Evolutionary conservation across 2,888 invertebrate species (phyloP), one percentile per base, ranked within the genome.

Genomic region (Alentia gelatinosa): DNA sequence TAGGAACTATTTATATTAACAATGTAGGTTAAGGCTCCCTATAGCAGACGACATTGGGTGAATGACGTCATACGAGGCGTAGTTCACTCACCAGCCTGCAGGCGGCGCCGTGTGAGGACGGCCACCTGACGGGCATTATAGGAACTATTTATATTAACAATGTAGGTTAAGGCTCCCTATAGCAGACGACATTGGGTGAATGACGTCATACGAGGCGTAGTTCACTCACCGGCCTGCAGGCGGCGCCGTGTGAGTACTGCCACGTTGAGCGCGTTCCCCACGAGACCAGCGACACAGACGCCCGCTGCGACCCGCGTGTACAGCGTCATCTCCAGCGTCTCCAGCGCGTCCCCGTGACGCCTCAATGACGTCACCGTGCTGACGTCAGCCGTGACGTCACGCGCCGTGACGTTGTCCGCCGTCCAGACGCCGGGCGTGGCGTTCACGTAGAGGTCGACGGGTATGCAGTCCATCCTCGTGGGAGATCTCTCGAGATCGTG

Each of bases 231-330:
- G 42, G 86, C 92, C 90, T 94, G 94, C 39, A 94, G 93, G 84
- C 95, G 94, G 91, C 95, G 95, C 12, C 94, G 93, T 0, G 94
- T 94, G 23, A 95, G 93, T 3, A 95, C 94, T 37, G 95, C 90
- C 88, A 95, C 93, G 89, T 95, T 95, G 12, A 95, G 92, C 9
- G 95, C 91, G 90, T 95, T 95, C 33, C 95, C 95, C 7, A 95
- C 88, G 86, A 95, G 92, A 50, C 95, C 95, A 88, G 95, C 94
- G 0, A 92, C 94, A 79, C 92, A 92, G 94, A 98, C 96, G 91
- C 97, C 98, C 93, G 98, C 95, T 74, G 97, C 96, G 56, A 92
- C 88, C 75, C 63, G 37, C 26, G 89, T 90, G 19, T 84, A 84
- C 33, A 92, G 39, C 30, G 30, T 30, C 86, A 86, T 86, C 86